Conservation (phyloP, 1,140 invertebrate genomes). For the Drosophila saltans region DNA sequence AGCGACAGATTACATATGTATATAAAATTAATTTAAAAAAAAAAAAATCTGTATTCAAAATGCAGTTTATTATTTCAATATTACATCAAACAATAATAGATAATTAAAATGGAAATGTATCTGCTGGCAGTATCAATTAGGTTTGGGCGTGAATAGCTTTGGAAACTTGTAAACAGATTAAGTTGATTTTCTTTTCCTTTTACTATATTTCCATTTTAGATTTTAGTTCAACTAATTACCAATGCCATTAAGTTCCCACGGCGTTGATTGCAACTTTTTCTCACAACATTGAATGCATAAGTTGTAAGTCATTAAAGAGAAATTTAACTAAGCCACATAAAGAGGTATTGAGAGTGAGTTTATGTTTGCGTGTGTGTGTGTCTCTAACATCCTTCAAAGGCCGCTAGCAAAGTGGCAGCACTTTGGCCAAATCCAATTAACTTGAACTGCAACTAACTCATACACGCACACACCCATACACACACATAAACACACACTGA, state of each 20-base stretch:
- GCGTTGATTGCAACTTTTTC: conserved; percentile 25
- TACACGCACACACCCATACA: conserved; percentile 18
- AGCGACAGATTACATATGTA: no score
- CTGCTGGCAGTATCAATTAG: no score
- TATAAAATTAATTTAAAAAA: no score
- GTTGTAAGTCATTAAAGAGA: conserved; percentile 55
- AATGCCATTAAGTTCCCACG: conserved; percentile 2
- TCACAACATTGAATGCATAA: conserved; percentile 34
- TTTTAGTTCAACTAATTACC: not conserved
- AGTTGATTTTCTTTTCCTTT: no score
- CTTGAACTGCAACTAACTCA: conserved; percentile 68
- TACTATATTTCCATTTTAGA: not conserved
- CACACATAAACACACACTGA: conserved; percentile 31
- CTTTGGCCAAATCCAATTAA: conserved; percentile 79
- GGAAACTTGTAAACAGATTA: no score
- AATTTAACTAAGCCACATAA: conserved; percentile 4
- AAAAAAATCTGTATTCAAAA: no score
- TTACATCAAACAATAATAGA: no score
- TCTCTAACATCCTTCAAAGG: conserved; percentile 56
- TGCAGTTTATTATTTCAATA: no score
- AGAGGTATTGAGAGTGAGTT: not conserved
- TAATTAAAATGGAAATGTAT: no score
- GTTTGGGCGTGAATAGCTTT: no score
- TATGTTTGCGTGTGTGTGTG: not conserved
- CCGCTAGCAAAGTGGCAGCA: conserved; percentile 55